Evolutionary conservation across 2,888 invertebrate species (phyloP).

Genomic region (Encarsia formosa): DNA sequence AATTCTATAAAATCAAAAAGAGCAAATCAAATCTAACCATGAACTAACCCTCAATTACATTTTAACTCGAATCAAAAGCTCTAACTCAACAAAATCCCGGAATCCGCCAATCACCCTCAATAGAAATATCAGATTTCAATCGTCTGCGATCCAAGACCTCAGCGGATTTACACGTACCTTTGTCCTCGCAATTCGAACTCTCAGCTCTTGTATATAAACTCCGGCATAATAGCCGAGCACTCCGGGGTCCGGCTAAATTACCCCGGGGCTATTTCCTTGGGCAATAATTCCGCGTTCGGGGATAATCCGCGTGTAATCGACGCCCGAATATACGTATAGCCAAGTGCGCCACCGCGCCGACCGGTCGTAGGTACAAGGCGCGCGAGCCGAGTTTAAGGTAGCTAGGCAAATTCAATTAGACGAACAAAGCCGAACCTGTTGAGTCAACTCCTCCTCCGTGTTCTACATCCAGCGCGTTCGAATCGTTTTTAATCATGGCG

Average conservation of each 20-base stretch:
- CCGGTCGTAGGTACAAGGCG: not conserved
- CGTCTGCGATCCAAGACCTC: too few relatives aligned
- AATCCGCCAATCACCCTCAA: too few relatives aligned
- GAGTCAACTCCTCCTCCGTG: conserved; percentile 25
- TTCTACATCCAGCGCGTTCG: conserved; percentile 1
- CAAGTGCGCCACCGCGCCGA: not conserved
- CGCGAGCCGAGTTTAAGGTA: conserved; percentile 32
- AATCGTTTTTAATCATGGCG: too few relatives aligned
- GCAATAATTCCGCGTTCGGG: conserved; percentile 29
- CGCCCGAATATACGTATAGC: conserved; percentile 1
- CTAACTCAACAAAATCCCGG: too few relatives aligned
- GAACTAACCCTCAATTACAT: too few relatives aligned
- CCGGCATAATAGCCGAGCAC: not conserved
- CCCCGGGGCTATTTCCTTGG: conserved; percentile 21
- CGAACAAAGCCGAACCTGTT: conserved; percentile 42
- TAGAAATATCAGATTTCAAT: too few relatives aligned
- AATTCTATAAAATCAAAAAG: too few relatives aligned
- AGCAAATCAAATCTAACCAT: too few relatives aligned
- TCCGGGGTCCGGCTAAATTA: conserved; percentile 5
- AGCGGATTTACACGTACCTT: conserved; percentile 1
- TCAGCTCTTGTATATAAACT: not conserved
- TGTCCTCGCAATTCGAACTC: too few relatives aligned
- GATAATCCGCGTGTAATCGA: conserved; percentile 38
- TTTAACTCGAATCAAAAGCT: too few relatives aligned
- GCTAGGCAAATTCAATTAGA: conserved; percentile 42